phyloP scores from a whole-genome alignment of 2,888 invertebrate species.

The Dascillus cervinus region DNA sequence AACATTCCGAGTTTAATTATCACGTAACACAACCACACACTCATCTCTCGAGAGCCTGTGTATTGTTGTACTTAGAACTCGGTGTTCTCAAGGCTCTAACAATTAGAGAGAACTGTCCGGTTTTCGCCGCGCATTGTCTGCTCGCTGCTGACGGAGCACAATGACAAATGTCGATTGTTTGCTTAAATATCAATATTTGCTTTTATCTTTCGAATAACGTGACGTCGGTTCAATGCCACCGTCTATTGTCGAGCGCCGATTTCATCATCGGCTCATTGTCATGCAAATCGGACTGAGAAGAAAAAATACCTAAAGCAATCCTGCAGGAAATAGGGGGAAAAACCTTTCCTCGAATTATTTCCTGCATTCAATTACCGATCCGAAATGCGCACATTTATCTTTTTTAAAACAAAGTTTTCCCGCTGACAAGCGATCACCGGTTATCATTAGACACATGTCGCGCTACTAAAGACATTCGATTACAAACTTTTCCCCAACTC shows the following conservation, averaged over 20 bases:
- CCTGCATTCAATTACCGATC: neutral
- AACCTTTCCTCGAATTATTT: too few relatives aligned
- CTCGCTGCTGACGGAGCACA: constrained; percentile 11
- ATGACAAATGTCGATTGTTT: constrained; percentile 18
- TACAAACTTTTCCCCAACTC: constrained; percentile 27
- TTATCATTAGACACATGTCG: constrained; percentile 26
- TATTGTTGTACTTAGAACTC: constrained; percentile 23
- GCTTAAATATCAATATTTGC: constrained; percentile 16
- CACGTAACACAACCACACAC: constrained; percentile 19
- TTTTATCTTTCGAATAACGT: constrained; percentile 14
- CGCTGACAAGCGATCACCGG: constrained; percentile 25
- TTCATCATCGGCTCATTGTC: too few relatives aligned
- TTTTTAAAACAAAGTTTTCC: constrained; percentile 23
- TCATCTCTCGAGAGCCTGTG: constrained; percentile 15
- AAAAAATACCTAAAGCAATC: too few relatives aligned
- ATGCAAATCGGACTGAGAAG: too few relatives aligned
- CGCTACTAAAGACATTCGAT: constrained; percentile 28
- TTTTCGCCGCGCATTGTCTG: constrained; percentile 3
- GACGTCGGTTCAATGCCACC: constrained; percentile 12
- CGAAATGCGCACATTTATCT: constrained; percentile 21
- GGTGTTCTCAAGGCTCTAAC: constrained; percentile 20
- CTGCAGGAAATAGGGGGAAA: too few relatives aligned
- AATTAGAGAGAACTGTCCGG: constrained; percentile 16
- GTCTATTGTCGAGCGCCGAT: constrained; percentile 8
- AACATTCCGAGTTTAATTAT: constrained; percentile 22